Evolutionary conservation across 2,797 vertebrate genomes (phyloP), one percentile per base, ranked within the genome.

Genomic region (Adrianichthys oophorus): DNA sequence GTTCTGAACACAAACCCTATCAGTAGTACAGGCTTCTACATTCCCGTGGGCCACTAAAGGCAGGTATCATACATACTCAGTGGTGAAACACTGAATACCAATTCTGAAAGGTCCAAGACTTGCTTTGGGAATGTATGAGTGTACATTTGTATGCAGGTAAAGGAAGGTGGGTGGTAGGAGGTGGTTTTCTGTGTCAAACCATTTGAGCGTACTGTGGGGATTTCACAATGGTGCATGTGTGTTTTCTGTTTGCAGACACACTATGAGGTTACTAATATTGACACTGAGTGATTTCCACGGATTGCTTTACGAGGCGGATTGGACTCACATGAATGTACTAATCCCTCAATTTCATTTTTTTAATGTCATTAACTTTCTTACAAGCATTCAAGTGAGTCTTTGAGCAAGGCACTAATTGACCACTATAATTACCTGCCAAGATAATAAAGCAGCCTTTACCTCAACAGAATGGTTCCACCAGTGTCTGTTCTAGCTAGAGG

Each of bases 271-370:
- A 88, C 91, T 89, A 88, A 89, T 90, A 92, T 87, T 85, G 89
- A 89, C 86, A 87, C 85, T 76, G 85, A 88, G 89, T 90, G 84
- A 90, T 90, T 82, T 89, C 76, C 69, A 74, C 87, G 91, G 91
- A 87, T 90, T 87, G 79, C 75, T 80, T 83, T 63, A 70, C 53
- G 54, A 52, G 80, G 63, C 64, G 72, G 77, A 88, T 88, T 85
- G 70, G 82, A 88, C 85, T 86, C 83, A 80, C 44, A 19, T 51
- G 17, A 15, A 57, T 44, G 47, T 45, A 55, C 50, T 46, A 65
- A 19, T 55, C 1, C 42, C 6, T 48, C 16, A 48, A 18, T 59
- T 19, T 59, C 48, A 52, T 24, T 51, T 60, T 40, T 54, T 41
- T 48, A 23, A 8, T 40, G 7, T 32, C 50, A 51, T 49, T 37